phyloP scores from a whole-genome alignment of 1,140 invertebrate species.

The Chironomus tepperi region DNA sequence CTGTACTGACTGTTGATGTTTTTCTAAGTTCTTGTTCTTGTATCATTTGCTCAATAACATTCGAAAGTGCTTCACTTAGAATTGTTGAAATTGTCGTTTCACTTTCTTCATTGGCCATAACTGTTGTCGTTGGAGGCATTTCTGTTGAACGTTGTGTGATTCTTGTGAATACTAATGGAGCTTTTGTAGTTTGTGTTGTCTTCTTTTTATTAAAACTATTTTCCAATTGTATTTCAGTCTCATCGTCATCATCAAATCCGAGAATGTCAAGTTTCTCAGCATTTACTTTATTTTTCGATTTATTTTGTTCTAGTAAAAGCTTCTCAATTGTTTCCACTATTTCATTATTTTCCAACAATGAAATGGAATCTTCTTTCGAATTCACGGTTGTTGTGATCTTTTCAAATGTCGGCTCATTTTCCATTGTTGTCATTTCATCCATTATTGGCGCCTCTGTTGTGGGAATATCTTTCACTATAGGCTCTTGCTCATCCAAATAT shows the following conservation, averaged over 20 bases:
- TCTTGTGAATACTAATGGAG: conserved; percentile 34
- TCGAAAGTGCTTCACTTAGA: not conserved
- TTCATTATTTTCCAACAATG: conserved; percentile 9
- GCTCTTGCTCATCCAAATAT: not conserved
- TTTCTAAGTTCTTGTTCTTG: conserved; percentile 40
- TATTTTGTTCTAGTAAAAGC: not conserved
- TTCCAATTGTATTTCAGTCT: not conserved
- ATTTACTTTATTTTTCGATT: not conserved
- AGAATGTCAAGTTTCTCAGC: not conserved
- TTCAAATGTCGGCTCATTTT: not conserved
- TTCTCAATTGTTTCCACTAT: not conserved
- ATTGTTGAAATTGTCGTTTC: not conserved
- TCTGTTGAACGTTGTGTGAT: not conserved
- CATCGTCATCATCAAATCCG: conserved; percentile 19
- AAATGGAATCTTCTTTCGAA: not conserved
- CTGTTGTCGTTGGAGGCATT: not conserved
- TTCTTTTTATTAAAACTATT: conserved; percentile 26
- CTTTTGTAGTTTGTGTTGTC: conserved; percentile 38
- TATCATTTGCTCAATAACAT: not conserved
- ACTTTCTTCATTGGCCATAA: not conserved
- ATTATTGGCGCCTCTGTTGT: conserved; percentile 17
- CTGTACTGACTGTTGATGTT: conserved; percentile 28
- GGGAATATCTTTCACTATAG: not conserved
- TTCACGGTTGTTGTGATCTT: not conserved
- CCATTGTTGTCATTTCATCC: conserved; percentile 23